phyloP scores from a whole-genome alignment of 2,888 invertebrate species.

The Latrodectus elegans region DNA sequence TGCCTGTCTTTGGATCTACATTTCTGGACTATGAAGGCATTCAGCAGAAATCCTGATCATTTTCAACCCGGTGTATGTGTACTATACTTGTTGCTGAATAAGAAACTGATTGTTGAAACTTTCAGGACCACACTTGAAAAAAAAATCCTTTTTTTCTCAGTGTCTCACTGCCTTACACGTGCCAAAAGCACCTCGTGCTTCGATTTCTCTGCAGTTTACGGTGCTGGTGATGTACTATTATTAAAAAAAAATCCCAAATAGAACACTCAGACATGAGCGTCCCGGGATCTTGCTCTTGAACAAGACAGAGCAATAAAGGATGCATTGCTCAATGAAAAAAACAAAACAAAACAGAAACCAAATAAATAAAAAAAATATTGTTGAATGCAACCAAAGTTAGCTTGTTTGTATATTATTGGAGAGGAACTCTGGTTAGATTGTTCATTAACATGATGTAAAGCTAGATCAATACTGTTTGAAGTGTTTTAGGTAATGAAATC shows the following conservation, averaged over 20 bases:
- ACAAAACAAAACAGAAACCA: conserved; percentile 68
- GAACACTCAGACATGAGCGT: conserved; percentile 27
- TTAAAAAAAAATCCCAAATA: conserved; percentile 22
- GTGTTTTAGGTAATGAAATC: conserved; percentile 69
- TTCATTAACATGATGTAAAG: conserved; percentile 69
- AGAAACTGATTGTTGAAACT: conserved; percentile 59
- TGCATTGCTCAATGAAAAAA: conserved; percentile 70
- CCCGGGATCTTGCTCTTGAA: conserved; percentile 64
- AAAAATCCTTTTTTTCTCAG: conserved; percentile 49
- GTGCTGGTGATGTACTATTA: conserved; percentile 60
- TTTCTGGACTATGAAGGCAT: conserved; percentile 17
- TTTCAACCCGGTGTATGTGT: conserved; percentile 37
- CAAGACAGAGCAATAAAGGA: conserved; percentile 70
- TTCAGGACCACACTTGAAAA: conserved; percentile 64
- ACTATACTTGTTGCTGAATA: conserved; percentile 62
- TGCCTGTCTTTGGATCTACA: conserved; percentile 7
- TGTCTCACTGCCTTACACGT: conserved; percentile 70
- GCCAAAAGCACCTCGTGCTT: conserved; percentile 69
- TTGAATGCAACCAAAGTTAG: conserved; percentile 68
- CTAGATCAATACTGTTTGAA: conserved; percentile 69
- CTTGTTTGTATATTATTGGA: conserved; percentile 69
- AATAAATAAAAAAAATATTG: conserved; percentile 48
- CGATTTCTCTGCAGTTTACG: conserved; percentile 63
- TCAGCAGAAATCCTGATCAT: conserved; percentile 43
- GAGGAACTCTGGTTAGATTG: conserved; percentile 69